Percentiles rank a stretch among this genome's conserved stretches.
Evolutionary conservation across 2,797 vertebrate genomes (phyloP).

Genomic region (Gymnocypris eckloni): DNA sequence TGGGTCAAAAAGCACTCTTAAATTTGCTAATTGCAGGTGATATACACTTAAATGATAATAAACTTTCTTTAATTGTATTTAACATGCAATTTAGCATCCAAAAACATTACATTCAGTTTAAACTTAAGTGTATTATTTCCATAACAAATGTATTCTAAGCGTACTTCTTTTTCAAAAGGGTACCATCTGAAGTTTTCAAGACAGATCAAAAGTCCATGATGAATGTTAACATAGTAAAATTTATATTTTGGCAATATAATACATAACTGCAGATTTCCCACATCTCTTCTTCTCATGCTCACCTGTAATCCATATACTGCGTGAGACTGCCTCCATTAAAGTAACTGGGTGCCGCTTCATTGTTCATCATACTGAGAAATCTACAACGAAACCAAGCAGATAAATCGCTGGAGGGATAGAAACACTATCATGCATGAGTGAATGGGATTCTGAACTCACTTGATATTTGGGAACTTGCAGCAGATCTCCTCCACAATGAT

Average conservation of each 20-base stretch:
- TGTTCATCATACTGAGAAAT: constrained; percentile 84
- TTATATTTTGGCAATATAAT: too few relatives aligned
- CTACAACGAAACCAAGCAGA: constrained; percentile 55
- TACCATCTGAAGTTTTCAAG: neutral
- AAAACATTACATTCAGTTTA: neutral
- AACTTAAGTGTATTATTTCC: neutral
- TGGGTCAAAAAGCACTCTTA: neutral
- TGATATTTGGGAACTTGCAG: constrained; percentile 79
- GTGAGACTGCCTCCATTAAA: constrained; percentile 82
- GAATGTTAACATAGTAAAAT: neutral
- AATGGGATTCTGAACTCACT: constrained; percentile 49
- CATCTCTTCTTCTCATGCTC: constrained; percentile 40
- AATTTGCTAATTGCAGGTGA: neutral
- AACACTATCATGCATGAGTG: neutral
- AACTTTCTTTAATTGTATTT: neutral
- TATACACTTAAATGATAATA: neutral
- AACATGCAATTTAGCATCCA: neutral
- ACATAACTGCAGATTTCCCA: neutral
- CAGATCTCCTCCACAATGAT: constrained; percentile 75
- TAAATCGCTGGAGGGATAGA: neutral
- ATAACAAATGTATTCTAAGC: neutral
- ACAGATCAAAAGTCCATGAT: neutral
- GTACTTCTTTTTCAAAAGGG: neutral
- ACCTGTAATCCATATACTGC: constrained; percentile 81
- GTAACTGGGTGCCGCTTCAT: constrained; percentile 81